Base-by-base conservation (phyloP, 2,888 invertebrate species). In the Macaria notata region DNA sequence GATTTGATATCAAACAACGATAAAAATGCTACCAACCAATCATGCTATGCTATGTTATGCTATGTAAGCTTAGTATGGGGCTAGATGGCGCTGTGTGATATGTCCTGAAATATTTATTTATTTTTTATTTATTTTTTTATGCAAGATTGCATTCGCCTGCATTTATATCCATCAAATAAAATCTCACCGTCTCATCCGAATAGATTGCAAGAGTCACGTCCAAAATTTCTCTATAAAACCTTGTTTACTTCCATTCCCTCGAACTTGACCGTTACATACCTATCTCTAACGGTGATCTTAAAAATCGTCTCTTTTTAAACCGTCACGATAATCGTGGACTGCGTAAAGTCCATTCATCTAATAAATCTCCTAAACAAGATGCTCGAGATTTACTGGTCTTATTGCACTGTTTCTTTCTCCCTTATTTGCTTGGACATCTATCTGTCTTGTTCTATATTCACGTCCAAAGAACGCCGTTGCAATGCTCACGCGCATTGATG, bases 401-500 rank as follows among this genome's bases (percentile, higher is more conserved):
- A 57, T 65, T 59, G 55, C 54, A 60, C 66, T 61, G 61, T 80
- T 78, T 71, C 75, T 63, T 67, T 69, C 56, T 51, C 55, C 64
- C 66, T 58, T 54, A 60, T 60, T 54, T 57, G 60, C n/a, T 42
- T n/a, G 1, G 19, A 19, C n/a, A 3, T 42, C 39, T 0, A 31
- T 31, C 44, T 44, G 51, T 54, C 59, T 41, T 31, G 47, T 4
- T 55, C 50, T 33, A 39, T 46, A 33, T 46, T 54, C 59, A 56
- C 61, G 56, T 63, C 54, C 41, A 50, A 64, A 46, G 54, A 65
- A 63, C 64, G 68, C 70, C 66, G 76, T 82, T 81, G 79, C 75
- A 75, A 81, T 81, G 79, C 84, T 85, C 86, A 79, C 79, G 85
- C 88, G 84, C 84, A 82, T 80, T 78, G 6, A n/a, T 65, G 70